A percentile compares a stretch with the other conserved stretches of the same genome.
Evolutionary conservation across 2,888 invertebrate species (phyloP).

Genomic region (Carcina quercana): DNA sequence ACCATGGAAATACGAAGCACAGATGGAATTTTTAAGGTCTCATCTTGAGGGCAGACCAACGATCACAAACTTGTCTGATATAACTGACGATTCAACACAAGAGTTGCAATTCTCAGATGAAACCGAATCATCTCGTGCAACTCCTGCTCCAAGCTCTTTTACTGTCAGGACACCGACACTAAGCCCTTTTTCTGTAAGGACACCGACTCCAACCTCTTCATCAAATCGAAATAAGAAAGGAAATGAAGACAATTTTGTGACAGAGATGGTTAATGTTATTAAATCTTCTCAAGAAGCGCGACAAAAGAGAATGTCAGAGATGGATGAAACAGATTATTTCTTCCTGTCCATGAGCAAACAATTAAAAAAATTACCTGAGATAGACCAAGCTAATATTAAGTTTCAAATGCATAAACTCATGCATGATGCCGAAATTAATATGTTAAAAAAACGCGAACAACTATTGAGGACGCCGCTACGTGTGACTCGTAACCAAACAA

Average conservation of each 20-base stretch:
- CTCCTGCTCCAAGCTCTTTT: conserved; percentile 9
- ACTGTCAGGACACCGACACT: conserved; percentile 8
- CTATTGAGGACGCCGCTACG: conserved; percentile 7
- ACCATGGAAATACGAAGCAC: conserved; percentile 12
- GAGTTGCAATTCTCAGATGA: conserved; percentile 14
- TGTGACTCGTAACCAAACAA: conserved; percentile 10
- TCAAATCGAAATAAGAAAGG: conserved; percentile 12
- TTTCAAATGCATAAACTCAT: conserved; percentile 4
- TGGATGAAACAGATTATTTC: conserved; percentile 8
- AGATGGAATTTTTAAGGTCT: conserved; percentile 13
- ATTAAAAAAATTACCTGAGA: conserved; percentile 2
- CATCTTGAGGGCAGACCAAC: conserved; percentile 9
- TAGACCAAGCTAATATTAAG: conserved; percentile 6
- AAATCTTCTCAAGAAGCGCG: conserved; percentile 11
- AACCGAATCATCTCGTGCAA: conserved; percentile 7
- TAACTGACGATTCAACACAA: conserved; percentile 13
- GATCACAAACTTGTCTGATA: conserved; percentile 8
- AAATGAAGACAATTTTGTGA: conserved; percentile 11
- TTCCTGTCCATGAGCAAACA: conserved; percentile 7
- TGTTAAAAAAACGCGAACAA: conserved; percentile 9
- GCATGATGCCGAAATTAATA: conserved; percentile 8
- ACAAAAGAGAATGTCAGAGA: conserved; percentile 14
- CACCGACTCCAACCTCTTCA: conserved; percentile 6
- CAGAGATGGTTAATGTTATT: conserved; percentile 12
- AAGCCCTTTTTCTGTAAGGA: conserved; percentile 7